phyloP scores from a whole-genome alignment of 2,113 vertebrate species.

The Nanorana parkeri region DNA sequence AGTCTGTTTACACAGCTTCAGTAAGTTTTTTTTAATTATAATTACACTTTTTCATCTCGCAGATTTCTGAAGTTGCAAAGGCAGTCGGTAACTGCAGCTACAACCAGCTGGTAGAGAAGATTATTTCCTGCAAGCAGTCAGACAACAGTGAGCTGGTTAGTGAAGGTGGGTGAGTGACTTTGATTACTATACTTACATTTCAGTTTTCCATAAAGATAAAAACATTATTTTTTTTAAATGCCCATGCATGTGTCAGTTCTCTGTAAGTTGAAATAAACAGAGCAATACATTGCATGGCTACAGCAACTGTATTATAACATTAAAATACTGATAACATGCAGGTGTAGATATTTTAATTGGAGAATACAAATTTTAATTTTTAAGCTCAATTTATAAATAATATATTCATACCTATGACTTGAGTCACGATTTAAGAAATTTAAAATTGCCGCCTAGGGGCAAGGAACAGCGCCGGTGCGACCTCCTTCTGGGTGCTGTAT shows the following conservation, averaged over 20 bases:
- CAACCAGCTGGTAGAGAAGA: conserved; percentile 98
- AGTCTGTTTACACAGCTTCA: too few species aligned
- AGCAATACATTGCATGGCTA: not conserved
- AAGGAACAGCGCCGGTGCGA: too few species aligned
- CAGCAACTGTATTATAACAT: not conserved
- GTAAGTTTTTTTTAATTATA: not conserved
- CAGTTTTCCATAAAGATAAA: too few species aligned
- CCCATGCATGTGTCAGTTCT: not conserved
- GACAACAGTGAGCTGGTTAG: conserved; percentile 93
- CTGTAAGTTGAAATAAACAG: not conserved
- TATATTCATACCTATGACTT: too few species aligned
- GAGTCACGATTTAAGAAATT: too few species aligned
- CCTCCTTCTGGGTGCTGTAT: too few species aligned
- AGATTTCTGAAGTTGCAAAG: conserved; percentile 94
- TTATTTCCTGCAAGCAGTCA: conserved; percentile 97
- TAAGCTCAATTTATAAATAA: too few species aligned
- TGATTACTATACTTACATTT: conserved; percentile 16
- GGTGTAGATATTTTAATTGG: too few species aligned
- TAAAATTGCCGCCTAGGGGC: too few species aligned
- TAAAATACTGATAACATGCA: too few species aligned
- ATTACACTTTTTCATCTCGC: conserved; percentile 60
- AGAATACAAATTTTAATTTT: too few species aligned
- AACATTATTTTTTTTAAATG: not conserved
- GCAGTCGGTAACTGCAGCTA: conserved; percentile 98
- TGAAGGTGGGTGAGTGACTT: conserved; percentile 83